These are phyloP conservation scores for Delia radicum DNA, from an alignment of 1,140 invertebrate genomes.

Conservation along the genomic window DNA sequence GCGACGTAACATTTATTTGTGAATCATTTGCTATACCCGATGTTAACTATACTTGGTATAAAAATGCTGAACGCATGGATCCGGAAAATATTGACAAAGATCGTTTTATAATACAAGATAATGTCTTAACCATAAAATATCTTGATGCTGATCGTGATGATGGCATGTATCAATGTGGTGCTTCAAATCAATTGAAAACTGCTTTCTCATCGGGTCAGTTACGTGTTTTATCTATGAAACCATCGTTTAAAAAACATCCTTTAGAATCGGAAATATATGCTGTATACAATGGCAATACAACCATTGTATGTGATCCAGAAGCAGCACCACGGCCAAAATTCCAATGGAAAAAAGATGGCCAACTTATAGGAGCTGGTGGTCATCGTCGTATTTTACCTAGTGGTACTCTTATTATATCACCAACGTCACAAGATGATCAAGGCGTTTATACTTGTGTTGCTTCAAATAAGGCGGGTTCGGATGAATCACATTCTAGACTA, in stretches of 20 bases:
- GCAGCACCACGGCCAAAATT: slow-evolving; percentile 88
- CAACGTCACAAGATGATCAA: slow-evolving; percentile 83
- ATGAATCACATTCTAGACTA: slow-evolving; percentile 77
- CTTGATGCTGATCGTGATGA: slow-evolving; percentile 78
- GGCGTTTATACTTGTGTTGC: slow-evolving; percentile 88
- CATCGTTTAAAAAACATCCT: slow-evolving; percentile 88
- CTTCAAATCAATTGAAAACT: slow-evolving; percentile 84
- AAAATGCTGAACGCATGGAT: slow-evolving; percentile 75
- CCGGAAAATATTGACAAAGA: slow-evolving; percentile 71
- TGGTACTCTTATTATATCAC: slow-evolving; percentile 83
- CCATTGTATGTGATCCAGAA: slow-evolving; percentile 90
- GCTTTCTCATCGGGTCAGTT: slow-evolving; percentile 87
- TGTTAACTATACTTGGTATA: slow-evolving; percentile 90
- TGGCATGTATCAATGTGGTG: slow-evolving; percentile 96
- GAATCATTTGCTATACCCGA: slow-evolving; percentile 95
- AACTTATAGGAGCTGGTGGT: slow-evolving; percentile 75
- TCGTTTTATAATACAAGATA: slow-evolving; percentile 80
- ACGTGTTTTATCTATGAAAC: slow-evolving; percentile 80
- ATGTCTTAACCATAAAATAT: slow-evolving; percentile 80
- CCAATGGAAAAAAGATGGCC: slow-evolving; percentile 89
- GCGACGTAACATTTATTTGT: slow-evolving; percentile 87
- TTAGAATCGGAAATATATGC: slow-evolving; percentile 87
- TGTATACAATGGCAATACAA: slow-evolving; percentile 87
- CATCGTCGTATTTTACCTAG: slow-evolving; percentile 76
- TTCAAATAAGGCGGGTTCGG: slow-evolving; percentile 78